Conservation (phyloP, 2,888 invertebrate species). For the Epirrhoe alternata region DNA sequence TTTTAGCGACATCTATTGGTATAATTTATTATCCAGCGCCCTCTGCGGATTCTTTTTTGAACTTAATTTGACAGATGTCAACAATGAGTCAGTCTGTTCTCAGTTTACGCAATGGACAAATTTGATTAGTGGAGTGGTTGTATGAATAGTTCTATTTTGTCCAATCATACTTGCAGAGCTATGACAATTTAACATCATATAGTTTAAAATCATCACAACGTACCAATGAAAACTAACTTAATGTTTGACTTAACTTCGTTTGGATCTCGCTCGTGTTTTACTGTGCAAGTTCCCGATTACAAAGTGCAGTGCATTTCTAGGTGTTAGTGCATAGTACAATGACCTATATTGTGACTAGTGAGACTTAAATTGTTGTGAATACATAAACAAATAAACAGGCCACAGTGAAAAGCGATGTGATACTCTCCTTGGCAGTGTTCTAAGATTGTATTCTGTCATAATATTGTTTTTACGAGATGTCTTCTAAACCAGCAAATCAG, state of each 20-base stretch:
- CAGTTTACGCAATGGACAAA: not conserved
- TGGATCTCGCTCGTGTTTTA: slow-evolving; percentile 46
- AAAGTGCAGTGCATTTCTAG: slow-evolving; percentile 77
- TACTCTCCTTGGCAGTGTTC: slow-evolving; percentile 85
- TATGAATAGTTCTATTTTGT: not conserved
- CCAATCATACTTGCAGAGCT: slow-evolving; percentile 4
- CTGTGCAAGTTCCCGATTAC: slow-evolving; percentile 76
- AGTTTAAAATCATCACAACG: slow-evolving; percentile 2
- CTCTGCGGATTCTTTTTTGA: not conserved
- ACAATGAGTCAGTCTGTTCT: not conserved
- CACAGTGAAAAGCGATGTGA: slow-evolving; percentile 78
- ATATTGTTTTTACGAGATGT: slow-evolving; percentile 74
- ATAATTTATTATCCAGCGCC: not conserved
- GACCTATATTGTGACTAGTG: slow-evolving; percentile 77
- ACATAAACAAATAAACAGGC: slow-evolving; percentile 59
- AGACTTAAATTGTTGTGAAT: slow-evolving; percentile 62
- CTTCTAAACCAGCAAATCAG: slow-evolving; percentile 86
- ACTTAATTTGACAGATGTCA: not conserved
- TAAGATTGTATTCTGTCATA: slow-evolving; percentile 83
- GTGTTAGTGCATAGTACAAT: slow-evolving; percentile 79
- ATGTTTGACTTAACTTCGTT: slow-evolving; percentile 43
- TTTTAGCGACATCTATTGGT: slow-evolving; percentile 12
- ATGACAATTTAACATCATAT: not conserved
- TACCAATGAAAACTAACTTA: slow-evolving; percentile 43
- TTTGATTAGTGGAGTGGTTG: slow-evolving; percentile 1